Conservation (phyloP, 2,797 vertebrate genomes). For the Sus cebifrons region DNA sequence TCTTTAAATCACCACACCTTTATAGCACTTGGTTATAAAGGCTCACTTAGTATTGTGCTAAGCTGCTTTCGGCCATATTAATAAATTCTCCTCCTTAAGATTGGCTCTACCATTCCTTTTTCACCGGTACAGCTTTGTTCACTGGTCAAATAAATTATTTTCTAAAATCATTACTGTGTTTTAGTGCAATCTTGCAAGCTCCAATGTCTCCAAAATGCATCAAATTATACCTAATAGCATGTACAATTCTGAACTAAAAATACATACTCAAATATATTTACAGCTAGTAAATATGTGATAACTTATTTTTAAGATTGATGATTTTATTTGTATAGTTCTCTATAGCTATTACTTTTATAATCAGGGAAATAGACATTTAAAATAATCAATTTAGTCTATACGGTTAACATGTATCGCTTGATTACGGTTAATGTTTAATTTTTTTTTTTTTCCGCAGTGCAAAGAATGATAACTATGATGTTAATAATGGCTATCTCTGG, state of each 20-base stretch:
- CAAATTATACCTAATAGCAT: conserved; percentile 13
- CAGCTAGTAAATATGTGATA: not conserved
- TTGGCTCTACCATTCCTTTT: not conserved
- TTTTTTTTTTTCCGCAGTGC: not conserved
- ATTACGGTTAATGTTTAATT: not conserved
- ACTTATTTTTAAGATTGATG: conserved; percentile 40
- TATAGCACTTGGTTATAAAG: not conserved
- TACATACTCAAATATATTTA: not conserved
- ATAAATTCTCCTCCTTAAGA: not conserved
- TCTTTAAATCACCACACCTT: not conserved
- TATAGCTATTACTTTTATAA: conserved; percentile 25
- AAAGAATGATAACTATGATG: not conserved
- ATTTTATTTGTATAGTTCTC: conserved; percentile 1
- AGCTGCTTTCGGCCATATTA: not conserved
- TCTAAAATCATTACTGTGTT: not conserved
- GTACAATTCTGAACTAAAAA: not conserved
- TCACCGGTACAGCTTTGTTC: not conserved
- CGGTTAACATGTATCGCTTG: not conserved
- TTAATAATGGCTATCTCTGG: conserved; percentile 5
- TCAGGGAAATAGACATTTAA: conserved; percentile 11
- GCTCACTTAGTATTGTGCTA: not conserved
- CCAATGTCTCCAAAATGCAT: not conserved
- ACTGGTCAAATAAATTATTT: not conserved
- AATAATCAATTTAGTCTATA: not conserved
- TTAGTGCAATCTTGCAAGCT: not conserved